Evolutionary conservation across 1,140 invertebrate genomes (phyloP), one percentile per base, ranked within the genome.

Genomic region (Chelonus insularis): DNA sequence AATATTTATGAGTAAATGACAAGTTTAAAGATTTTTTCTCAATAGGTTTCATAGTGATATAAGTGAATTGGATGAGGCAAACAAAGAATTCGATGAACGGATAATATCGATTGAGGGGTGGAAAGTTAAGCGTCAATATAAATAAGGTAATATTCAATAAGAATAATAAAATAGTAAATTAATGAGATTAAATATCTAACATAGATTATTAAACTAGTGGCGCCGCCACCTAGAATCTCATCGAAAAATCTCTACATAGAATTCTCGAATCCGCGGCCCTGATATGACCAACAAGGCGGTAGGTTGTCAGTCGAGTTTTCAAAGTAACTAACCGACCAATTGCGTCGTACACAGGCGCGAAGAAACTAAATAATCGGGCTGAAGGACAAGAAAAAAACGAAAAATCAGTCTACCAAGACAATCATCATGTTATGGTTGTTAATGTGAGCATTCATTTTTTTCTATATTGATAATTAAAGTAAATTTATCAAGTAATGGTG

Each of bases 221-320:
- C 45, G 45, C 45, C 45, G 20, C 45, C 45, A 48, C 2, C 8
- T 16, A 43, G 16, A 16, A 16, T 21, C 4, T 8, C 12, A 18
- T 18, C 7, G 16, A 16, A 43, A 43, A 43, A 43, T 43, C 41
- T 8, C 5, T 0, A 9, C 1, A 0, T 16, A 43, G 41, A 16
- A 43, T 43, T 23, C 23, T 20, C 41, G 39, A 57, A 60, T 51
- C 57, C 29, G 47, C 34, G 32, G 14, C 48, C 47, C 47, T 41
- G 47, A 60, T 60, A 60, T 51, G 47, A 60, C 57, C 34, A 60
- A 51, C 34, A 41, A 34, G 20, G 52, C 57, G 14, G 34, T 50
- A 14, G 57, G 45, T 60, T 60, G 57, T 60, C 57, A 50, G 57
- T 60, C 14, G 52, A 18, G 34, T 55, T 52, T 39, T 50, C 36